These are phyloP conservation scores for Syrmaticus mikado DNA, from an alignment of 2,113 vertebrate species.

Conservation along the genomic window DNA sequence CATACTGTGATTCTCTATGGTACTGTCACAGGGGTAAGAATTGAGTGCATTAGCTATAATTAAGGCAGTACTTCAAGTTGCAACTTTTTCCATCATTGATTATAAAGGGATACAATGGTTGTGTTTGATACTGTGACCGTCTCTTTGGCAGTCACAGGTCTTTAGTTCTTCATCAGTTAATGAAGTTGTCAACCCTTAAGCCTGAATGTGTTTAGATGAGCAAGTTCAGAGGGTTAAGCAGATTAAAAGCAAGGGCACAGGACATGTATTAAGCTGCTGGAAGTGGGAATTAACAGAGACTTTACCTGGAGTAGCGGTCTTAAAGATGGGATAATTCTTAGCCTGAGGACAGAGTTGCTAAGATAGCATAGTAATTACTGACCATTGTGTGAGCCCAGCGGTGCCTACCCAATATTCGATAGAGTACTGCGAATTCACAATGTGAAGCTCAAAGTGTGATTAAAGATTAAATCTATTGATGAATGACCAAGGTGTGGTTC, in stretches of 20 bases:
- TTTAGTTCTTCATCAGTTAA: background rate
- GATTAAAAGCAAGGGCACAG: constrained; percentile 25
- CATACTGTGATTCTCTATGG: background rate
- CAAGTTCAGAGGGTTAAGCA: constrained; percentile 49
- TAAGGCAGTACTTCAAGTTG: background rate
- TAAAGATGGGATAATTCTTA: constrained; percentile 35
- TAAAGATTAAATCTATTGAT: background rate
- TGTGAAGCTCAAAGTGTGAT: background rate
- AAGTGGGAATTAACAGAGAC: constrained; percentile 15
- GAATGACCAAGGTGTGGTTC: background rate
- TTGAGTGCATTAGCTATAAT: background rate
- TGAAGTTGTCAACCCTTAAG: constrained; percentile 26
- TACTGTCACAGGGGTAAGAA: background rate
- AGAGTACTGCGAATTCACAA: rapidly evolving
- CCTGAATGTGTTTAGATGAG: background rate
- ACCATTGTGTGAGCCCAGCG: background rate
- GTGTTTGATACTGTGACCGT: background rate
- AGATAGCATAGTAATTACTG: background rate
- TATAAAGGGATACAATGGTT: background rate
- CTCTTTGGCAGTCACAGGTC: background rate
- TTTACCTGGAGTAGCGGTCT: constrained; percentile 25
- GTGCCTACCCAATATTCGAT: background rate
- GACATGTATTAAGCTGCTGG: constrained; percentile 1
- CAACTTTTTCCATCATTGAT: background rate
- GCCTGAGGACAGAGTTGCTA: background rate